Evolutionary conservation across 2,797 vertebrate genomes (phyloP).

Genomic region (Argya squamiceps): DNA sequence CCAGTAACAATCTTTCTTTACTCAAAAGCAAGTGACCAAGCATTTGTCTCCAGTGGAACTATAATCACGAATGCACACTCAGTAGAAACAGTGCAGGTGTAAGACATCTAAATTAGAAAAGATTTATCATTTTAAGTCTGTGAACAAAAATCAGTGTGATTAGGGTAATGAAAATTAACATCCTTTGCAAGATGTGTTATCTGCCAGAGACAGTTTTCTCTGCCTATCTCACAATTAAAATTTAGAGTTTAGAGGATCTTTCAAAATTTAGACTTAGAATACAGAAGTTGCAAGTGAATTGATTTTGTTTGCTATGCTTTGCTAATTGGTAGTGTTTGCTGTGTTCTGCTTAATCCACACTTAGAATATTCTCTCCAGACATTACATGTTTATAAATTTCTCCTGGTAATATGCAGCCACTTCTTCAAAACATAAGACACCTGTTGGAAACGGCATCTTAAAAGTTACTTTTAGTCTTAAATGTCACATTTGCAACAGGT

Average conservation of each 20-base stretch:
- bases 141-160: background rate
- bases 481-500: background rate
- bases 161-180: background rate
- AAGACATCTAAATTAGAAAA: background rate
- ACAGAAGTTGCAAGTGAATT: background rate
- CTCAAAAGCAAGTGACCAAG: background rate
- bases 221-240: background rate
- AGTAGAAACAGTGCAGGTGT: background rate
- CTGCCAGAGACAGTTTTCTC: background rate
- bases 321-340: background rate
- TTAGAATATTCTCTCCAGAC: background rate
- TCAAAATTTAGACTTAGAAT: background rate
- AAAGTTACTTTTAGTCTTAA: background rate
- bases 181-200: background rate
- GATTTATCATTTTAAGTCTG: background rate
- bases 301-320: background rate
- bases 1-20: background rate
- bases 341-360: background rate
- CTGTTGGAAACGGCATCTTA: background rate
- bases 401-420: background rate
- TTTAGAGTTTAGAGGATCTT: background rate
- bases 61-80: background rate
- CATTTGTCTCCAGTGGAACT: background rate
- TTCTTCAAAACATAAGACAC: background rate
- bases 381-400: background rate